Percentiles rank a stretch among this genome's conserved stretches.
Evolutionary conservation across 2,113 vertebrate species (phyloP).

Genomic region (Cavia aperea): DNA sequence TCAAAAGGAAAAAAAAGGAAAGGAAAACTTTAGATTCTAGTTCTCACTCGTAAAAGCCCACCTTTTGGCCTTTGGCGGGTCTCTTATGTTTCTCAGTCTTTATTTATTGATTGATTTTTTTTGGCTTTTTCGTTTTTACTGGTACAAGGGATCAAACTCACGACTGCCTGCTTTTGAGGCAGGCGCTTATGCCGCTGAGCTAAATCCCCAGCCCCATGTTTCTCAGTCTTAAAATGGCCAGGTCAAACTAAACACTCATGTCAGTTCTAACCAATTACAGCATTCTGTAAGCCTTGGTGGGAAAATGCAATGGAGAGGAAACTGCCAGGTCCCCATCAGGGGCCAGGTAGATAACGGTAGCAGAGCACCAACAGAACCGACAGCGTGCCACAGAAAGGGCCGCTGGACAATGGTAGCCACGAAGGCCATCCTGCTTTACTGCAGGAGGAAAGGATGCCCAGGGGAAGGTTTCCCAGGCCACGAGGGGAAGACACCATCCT

Average conservation of each 20-base stretch:
- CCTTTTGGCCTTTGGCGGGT: not conserved
- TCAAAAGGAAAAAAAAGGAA: not conserved
- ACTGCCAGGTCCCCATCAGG: not conserved
- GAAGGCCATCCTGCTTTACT: not conserved
- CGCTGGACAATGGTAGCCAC: not conserved
- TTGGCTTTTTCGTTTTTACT: too few relatives aligned
- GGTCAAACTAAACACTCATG: not conserved
- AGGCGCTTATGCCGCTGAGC: too few relatives aligned
- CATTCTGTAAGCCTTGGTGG: not conserved
- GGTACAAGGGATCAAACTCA: too few relatives aligned
- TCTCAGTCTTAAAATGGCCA: not conserved
- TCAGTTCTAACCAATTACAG: not conserved
- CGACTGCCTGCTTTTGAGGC: too few relatives aligned
- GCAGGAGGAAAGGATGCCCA: not conserved
- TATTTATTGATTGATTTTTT: too few relatives aligned
- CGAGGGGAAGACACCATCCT: not conserved
- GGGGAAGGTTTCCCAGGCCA: not conserved
- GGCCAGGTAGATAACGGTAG: too few relatives aligned
- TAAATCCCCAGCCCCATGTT: not conserved
- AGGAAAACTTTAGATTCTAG: not conserved
- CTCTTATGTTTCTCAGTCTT: not conserved
- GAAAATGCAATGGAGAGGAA: not conserved
- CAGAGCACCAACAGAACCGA: not conserved
- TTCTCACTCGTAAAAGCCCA: not conserved
- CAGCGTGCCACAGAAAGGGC: accelerated